A percentile compares a stretch with the other conserved stretches of the same genome.
phyloP scores from a whole-genome alignment of 2,113 vertebrate genomes.

The Nothocercus nigrocapillus region DNA sequence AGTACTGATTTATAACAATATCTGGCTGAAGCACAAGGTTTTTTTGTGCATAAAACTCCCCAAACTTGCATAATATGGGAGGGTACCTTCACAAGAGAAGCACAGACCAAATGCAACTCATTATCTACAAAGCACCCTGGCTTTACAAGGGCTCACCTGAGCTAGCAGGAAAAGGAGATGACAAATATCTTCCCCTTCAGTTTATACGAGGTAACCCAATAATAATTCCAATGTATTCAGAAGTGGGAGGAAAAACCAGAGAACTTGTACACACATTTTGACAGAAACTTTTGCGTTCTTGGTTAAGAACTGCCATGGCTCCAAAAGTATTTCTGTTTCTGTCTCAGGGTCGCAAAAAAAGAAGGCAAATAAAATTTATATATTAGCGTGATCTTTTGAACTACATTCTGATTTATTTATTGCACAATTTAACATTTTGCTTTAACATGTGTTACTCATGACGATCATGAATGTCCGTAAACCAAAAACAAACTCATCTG shows the following conservation, averaged over 20 bases:
- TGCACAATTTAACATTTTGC: neutral
- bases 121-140: neutral
- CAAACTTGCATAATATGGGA: neutral
- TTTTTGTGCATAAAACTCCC: neutral
- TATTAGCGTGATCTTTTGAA: neutral
- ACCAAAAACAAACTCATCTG: neutral
- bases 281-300: neutral
- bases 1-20: neutral
- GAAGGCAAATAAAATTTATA: neutral
- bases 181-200: neutral
- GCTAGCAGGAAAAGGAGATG: neutral
- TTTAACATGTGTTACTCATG: neutral
- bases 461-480: neutral
- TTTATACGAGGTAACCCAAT: neutral
- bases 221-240: neutral
- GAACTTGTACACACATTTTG: neutral
- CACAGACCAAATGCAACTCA: neutral
- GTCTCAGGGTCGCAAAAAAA: neutral
- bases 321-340: neutral
- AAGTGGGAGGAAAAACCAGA: neutral
- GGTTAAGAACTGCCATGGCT: conserved; percentile 2
- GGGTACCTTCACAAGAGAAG: neutral
- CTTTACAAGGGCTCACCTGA: neutral
- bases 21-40: neutral
- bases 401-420: neutral